Conservation (phyloP, 2,113 vertebrate genomes). For the Cephalopterus ornatus region DNA sequence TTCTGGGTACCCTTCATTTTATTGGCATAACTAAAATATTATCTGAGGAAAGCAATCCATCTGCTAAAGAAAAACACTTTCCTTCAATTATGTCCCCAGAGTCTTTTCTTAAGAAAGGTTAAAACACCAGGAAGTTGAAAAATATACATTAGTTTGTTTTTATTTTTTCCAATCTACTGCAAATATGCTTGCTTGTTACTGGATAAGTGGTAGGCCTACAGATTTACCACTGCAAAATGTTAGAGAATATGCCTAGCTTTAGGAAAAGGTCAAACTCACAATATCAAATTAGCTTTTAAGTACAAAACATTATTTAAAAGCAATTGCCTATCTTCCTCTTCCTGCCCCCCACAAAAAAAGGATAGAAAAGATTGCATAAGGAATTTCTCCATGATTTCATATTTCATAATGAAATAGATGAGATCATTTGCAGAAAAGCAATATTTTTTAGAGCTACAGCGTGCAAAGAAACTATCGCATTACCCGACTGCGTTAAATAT, state of each 20-base stretch:
- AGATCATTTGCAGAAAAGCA: background rate
- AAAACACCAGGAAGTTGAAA: conserved; percentile 67
- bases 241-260: background rate
- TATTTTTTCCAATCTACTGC: conserved; percentile 57
- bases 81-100: conserved; percentile 68
- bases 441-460: background rate
- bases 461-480: background rate
- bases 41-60: conserved; percentile 72
- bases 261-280: conserved; percentile 7
- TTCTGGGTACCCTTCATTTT: conserved; percentile 82
- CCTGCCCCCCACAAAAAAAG: background rate
- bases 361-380: background rate
- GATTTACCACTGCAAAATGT: conserved; percentile 27
- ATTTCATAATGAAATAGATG: background rate
- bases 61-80: conserved; percentile 77
- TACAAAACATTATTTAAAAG: conserved; percentile 44
- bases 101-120: conserved; percentile 73
- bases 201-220: background rate
- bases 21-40: conserved; percentile 80
- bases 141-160: conserved; percentile 69
- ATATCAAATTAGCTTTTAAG: background rate
- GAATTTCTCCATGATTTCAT: background rate
- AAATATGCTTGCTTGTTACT: conserved; percentile 9
- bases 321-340: background rate
- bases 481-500: conserved; percentile 57